Base-by-base conservation (phyloP, 2,797 vertebrate species). In the Todus mexicanus region DNA sequence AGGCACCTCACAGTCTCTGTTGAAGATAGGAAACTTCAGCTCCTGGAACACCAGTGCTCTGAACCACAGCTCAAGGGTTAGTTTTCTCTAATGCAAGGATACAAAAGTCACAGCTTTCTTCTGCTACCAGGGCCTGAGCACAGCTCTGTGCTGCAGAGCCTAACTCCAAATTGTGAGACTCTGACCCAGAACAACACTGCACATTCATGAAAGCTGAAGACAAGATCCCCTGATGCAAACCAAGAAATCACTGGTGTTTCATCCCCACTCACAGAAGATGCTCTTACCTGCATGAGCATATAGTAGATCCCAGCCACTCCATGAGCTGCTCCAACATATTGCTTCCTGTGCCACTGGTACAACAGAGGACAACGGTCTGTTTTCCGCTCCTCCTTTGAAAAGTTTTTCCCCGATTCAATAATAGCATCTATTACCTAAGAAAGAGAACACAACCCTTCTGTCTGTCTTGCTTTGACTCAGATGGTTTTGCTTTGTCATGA, bases 321-420 rank as follows among this genome's bases (percentile, higher is more conserved):
- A 2, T 99, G 99, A 11, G 99, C 99, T 1, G 99, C 99, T 7
- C 99, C 99, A 1, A 99, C 96, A 6, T 99, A 99, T 64, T 99
- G 99, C 95, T 99, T 99, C 95, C 98, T 98, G 92, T 99, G 99
- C 99, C 99, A 99, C 87, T 99, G 99, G n/a, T 99, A 99, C 27
- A 99, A 87, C 61, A 99, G 97, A 6, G 99, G 99, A 50, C 99
- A 99, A 64, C 99, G 98, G 2, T 99, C 99, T 0, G 97, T 96
- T 87, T 99, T 99, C 94, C 98, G 98, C 91, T 99, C 98, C 80
- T 99, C 98, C 40, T 96, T 98, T 0, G 99, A 99, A 48, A 99
- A 85, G 68, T 94, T 98, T 90, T 99, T 99, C 27, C 99, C 99
- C 0, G 99, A 99, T 35, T 99, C 98, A 84, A 99, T 87, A 21